Evolutionary conservation across 2,797 vertebrate genomes (phyloP).

Genomic region (Cygnus olor): DNA sequence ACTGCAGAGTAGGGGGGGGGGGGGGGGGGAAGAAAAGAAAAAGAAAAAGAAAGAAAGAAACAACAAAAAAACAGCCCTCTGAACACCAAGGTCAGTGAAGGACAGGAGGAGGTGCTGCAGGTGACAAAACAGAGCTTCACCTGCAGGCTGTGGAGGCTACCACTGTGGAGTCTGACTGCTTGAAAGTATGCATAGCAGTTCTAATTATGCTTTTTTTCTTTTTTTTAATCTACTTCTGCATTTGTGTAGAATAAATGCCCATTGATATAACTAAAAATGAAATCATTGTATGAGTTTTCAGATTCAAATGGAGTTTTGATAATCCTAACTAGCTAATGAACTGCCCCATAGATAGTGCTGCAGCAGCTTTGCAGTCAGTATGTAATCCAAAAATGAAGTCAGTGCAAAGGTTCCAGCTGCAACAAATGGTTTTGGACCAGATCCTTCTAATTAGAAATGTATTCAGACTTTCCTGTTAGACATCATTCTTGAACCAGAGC

Average conservation of each 20-base stretch:
- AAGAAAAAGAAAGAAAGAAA: neutral
- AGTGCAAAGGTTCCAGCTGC: neutral
- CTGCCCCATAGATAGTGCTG: neutral
- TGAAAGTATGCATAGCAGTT: neutral
- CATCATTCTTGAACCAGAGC: neutral
- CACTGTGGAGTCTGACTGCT: neutral
- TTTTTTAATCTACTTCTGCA: too few species aligned
- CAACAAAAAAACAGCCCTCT: neutral
- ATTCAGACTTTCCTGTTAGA: neutral
- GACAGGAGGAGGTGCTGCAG: neutral
- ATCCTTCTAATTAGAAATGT: neutral
- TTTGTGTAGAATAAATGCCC: neutral
- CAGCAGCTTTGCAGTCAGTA: neutral
- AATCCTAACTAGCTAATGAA: neutral
- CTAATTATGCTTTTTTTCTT: neutral
- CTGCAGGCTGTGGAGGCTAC: rapidly evolving
- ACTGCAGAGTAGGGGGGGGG: neutral
- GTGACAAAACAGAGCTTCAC: rapidly evolving
- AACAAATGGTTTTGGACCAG: neutral
- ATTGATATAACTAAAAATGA: neutral
- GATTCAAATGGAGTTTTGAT: neutral
- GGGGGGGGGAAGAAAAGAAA: too few species aligned
- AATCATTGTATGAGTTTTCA: neutral
- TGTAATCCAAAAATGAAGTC: neutral
- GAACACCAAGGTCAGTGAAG: neutral